A percentile compares a stretch with the other conserved stretches of the same genome.
These are phyloP conservation scores for Trochalopteron elliotii DNA, from an alignment of 2,113 vertebrate genomes.

Conservation along the genomic window DNA sequence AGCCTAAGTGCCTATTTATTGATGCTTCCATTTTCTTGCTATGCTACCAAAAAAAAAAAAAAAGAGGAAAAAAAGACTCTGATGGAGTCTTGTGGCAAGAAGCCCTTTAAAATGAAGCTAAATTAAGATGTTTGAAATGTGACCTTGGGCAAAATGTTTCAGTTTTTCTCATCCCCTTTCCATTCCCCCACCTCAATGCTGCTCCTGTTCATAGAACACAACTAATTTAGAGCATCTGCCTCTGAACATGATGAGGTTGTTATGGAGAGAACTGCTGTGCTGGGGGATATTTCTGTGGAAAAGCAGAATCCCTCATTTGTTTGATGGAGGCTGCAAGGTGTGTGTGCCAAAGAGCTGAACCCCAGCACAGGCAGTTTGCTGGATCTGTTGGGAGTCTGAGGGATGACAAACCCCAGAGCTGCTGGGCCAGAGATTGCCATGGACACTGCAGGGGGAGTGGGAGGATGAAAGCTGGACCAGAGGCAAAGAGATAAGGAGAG, in stretches of 20 bases:
- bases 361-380: not conserved
- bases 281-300: not conserved
- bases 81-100: not conserved
- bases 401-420: not conserved
- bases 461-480: not conserved
- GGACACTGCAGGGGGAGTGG: not conserved
- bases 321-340: not conserved
- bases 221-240: conserved; percentile 15
- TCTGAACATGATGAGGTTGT: not conserved
- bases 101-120: not conserved
- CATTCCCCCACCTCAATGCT: not conserved
- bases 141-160: conserved; percentile 19
- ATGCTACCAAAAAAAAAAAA: too few species aligned
- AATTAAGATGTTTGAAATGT: not conserved
- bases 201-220: not conserved
- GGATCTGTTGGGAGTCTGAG: not conserved
- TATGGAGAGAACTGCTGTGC: not conserved
- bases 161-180: not conserved
- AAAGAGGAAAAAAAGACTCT: not conserved
- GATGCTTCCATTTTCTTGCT: not conserved
- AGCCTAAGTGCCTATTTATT: not conserved
- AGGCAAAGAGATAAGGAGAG: not conserved
- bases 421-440: not conserved
- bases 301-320: not conserved
- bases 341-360: not conserved